Base-by-base conservation (phyloP, 2,888 invertebrate genomes). In the Drosophila ochracea region DNA sequence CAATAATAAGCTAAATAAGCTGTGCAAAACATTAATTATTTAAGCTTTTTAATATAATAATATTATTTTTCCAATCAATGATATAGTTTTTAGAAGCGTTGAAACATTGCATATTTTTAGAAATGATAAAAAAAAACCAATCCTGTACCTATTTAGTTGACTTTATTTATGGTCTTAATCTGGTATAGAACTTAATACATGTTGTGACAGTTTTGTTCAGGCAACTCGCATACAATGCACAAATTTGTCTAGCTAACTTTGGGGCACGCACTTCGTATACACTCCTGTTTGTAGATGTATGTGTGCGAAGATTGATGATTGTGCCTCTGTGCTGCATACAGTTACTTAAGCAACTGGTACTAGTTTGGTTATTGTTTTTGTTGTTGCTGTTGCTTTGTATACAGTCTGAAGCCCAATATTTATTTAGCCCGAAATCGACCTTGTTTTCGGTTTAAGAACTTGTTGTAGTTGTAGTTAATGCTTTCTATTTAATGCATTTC, bases 401-500 rank as follows among this genome's bases (percentile, higher is more conserved):
- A 62, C 50, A 6, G 31, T 21, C 31, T 57, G 54, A 57, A 67
- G 55, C 57, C 74, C 35, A 77, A 80, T 84, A 87, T 84, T 84
- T 87, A 72, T 87, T 71, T 64, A 25, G 63, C 63, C 61, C 30
- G 49, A 49, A 71, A 55, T 58, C 53, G 65, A 55, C 37, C 50
- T 47, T 47, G 43, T 62, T 59, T 65, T n/a, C 25, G 19, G 10
- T 55, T 60, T 47, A 19, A 31, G 41, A 39, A 43, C 64, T 37
- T 50, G 37, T 35, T 33, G 33, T 37, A n/a, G 53, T 62, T 66
- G 49, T 30, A 57, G n/a, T 62, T 61, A 58, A 55, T 63, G 86
- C 78, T 88, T 85, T 88, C 73, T 80, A 73, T 90, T 84, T 84
- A 90, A 88, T 85, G 83, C 85, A 85, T 83, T 85, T 90, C 80